Evolutionary conservation across 2,113 vertebrate genomes (phyloP).

Genomic region (Regulus satrapa): DNA sequence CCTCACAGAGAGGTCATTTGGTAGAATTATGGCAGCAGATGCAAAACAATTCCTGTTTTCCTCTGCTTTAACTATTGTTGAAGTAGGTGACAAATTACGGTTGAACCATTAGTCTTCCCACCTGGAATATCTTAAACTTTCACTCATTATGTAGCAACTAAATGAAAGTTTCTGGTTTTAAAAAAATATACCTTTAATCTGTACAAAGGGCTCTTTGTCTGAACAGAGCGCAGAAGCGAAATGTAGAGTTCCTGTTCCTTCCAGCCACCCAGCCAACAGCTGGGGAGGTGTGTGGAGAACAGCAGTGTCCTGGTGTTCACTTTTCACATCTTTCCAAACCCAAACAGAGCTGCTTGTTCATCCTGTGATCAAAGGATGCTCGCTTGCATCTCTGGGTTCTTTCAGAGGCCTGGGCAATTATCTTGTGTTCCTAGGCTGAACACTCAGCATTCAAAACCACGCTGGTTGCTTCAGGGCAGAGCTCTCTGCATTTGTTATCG

Average conservation of each 20-base stretch:
- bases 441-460: background rate
- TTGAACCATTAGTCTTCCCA: background rate
- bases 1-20: background rate
- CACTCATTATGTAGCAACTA: background rate
- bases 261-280: background rate
- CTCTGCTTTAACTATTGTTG: background rate
- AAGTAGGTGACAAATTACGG: background rate
- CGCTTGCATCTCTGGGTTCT: background rate
- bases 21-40: background rate
- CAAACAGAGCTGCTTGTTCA: background rate
- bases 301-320: background rate
- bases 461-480: slow-evolving; percentile 12
- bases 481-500: background rate
- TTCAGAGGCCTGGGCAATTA: background rate
- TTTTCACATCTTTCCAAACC: background rate
- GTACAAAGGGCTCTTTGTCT: background rate
- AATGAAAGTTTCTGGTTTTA: background rate
- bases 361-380: background rate
- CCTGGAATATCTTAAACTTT: background rate
- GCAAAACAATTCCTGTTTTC: background rate
- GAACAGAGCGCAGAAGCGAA: background rate
- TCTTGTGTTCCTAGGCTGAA: background rate
- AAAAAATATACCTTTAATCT: background rate
- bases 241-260: background rate
- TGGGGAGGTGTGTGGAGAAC: background rate